phyloP scores from a whole-genome alignment of 2,113 vertebrate genomes.

The Pyrgilauda ruficollis region DNA sequence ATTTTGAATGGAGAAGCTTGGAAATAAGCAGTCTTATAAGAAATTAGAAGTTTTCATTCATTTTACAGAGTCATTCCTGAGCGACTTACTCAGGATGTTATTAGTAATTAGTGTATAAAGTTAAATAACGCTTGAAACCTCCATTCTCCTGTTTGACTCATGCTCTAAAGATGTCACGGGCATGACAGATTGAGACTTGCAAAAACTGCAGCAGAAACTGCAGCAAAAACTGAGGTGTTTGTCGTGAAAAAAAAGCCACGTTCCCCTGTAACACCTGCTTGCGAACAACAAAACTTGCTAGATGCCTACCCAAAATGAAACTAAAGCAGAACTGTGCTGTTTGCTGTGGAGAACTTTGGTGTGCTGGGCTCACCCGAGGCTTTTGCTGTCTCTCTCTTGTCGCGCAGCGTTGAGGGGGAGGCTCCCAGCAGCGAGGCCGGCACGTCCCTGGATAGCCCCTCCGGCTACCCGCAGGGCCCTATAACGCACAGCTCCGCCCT shows the following conservation, averaged over 20 bases:
- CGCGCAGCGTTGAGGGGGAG: constrained; percentile 90
- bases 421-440: constrained; percentile 84
- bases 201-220: neutral
- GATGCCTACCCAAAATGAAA: neutral
- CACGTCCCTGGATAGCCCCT: constrained; percentile 83
- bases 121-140: neutral
- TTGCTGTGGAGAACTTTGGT: neutral
- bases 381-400: neutral
- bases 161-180: neutral
- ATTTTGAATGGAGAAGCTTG: neutral
- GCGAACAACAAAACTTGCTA: neutral
- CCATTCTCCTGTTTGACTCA: neutral
- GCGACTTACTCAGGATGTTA: neutral
- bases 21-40: neutral
- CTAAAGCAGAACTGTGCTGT: neutral
- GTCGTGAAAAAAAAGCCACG: neutral
- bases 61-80: neutral
- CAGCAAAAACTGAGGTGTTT: neutral
- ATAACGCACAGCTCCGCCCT: constrained; percentile 79
- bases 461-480: constrained; percentile 81
- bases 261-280: neutral
- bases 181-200: neutral
- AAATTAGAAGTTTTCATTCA: neutral
- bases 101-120: neutral
- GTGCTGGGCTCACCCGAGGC: neutral